Percentiles rank a stretch among this genome's conserved stretches.
phyloP scores from a whole-genome alignment of 2,888 invertebrate species.

The Cantharis nigra region DNA sequence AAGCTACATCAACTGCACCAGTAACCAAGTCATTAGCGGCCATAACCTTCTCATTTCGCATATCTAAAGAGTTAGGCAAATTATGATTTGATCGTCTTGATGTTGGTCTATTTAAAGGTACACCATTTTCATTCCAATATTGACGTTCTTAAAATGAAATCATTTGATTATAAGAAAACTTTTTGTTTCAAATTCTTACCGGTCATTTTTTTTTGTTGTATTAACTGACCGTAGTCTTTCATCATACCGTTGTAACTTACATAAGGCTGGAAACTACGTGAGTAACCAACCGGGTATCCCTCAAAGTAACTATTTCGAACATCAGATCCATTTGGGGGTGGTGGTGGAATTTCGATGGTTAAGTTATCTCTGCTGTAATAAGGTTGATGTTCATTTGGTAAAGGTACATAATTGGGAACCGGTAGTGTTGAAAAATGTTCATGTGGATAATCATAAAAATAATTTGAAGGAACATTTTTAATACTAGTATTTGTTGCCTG shows the following conservation, averaged over 20 bases:
- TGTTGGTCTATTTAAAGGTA: not conserved
- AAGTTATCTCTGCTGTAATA: not conserved
- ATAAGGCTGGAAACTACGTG: not conserved
- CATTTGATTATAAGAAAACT: not conserved
- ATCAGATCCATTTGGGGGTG: not conserved
- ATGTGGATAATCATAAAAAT: not conserved
- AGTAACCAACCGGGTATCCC: not conserved
- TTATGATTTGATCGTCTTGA: not conserved
- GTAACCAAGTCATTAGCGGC: not conserved
- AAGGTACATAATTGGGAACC: not conserved
- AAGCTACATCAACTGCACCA: constrained; percentile 45
- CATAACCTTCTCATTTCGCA: not conserved
- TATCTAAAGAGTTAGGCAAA: not conserved
- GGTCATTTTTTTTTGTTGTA: not conserved
- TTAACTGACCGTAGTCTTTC: not conserved
- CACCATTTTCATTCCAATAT: not conserved
- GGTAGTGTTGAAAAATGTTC: not conserved
- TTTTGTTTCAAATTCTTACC: not conserved
- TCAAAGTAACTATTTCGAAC: not conserved
- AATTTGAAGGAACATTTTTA: not conserved
- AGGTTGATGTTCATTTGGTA: not conserved
- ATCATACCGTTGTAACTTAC: not conserved
- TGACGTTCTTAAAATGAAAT: not conserved
- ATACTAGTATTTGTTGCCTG: not conserved
- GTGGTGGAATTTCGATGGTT: not conserved